Percentiles rank a stretch among this genome's conserved stretches.
These are phyloP conservation scores for Colletes gigas DNA, from an alignment of 1,140 invertebrate species.

Conservation along the genomic window DNA sequence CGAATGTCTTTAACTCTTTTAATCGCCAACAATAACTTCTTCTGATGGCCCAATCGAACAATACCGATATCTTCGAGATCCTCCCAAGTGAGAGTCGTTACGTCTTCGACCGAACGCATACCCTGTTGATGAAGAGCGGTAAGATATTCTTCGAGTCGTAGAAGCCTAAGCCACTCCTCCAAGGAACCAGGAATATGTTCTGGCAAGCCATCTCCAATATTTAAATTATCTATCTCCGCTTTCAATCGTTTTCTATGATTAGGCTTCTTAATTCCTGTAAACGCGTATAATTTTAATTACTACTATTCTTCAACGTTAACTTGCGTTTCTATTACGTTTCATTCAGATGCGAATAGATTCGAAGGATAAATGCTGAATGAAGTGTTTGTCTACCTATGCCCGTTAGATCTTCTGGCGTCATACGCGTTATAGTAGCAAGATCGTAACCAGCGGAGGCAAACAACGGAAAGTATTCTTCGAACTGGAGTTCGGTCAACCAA, in stretches of 20 bases:
- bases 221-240: conserved; percentile 96
- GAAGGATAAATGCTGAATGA: neutral
- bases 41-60: conserved; percentile 96
- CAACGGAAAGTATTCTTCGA: conserved; percentile 96
- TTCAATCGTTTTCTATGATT: conserved; percentile 97
- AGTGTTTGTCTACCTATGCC: conserved; percentile 83
- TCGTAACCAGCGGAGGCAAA: conserved; percentile 98
- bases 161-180: conserved; percentile 95
- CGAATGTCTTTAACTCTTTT: conserved; percentile 97
- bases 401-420: conserved; percentile 97
- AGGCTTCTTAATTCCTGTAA: conserved; percentile 93
- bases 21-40: conserved; percentile 98
- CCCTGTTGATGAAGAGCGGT: conserved; percentile 94
- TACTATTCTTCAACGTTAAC: neutral
- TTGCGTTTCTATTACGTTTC: too few relatives aligned
- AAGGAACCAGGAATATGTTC: conserved; percentile 95
- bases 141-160: conserved; percentile 95
- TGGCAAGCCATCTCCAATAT: conserved; percentile 95
- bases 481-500: conserved; percentile 96
- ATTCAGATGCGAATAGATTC: too few relatives aligned
- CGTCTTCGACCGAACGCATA: conserved; percentile 95
- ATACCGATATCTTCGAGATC: conserved; percentile 99
- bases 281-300: conserved; percentile 1
- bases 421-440: conserved; percentile 97
- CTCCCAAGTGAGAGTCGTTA: conserved; percentile 98